Evolutionary conservation across 2,113 vertebrate species (phyloP).

Genomic region (Malurus elegans): DNA sequence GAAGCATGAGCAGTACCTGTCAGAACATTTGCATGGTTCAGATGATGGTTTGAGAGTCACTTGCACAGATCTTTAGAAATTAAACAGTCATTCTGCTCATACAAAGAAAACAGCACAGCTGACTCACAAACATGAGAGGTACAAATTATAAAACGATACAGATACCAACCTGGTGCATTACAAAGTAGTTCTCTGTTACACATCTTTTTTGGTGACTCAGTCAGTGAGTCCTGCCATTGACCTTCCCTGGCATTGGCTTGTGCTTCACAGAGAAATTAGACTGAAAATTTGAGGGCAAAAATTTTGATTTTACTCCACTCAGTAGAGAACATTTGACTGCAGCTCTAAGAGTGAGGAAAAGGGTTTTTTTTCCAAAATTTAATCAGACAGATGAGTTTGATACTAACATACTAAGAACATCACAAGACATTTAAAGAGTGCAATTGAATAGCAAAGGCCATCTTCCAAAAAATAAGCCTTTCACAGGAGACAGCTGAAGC

Average conservation of each 20-base stretch:
- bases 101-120: not conserved
- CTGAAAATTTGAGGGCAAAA: not conserved
- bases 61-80: not conserved
- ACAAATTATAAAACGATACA: not conserved
- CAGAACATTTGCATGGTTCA: not conserved
- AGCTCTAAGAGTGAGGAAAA: not conserved
- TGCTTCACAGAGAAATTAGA: not conserved
- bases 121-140: not conserved
- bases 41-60: not conserved
- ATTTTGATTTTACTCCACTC: not conserved
- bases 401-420: not conserved
- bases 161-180: not conserved
- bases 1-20: not conserved
- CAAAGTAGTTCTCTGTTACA: not conserved
- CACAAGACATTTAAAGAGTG: not conserved
- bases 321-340: not conserved
- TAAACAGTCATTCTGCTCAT: not conserved
- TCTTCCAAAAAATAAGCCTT: not conserved
- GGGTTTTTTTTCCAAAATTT: not conserved
- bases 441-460: not conserved
- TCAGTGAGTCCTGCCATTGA: not conserved
- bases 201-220: not conserved
- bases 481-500: not conserved
- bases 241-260: not conserved
- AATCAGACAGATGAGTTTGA: not conserved